These are phyloP conservation scores for Tragopan temminckii DNA, from an alignment of 2,797 vertebrate species.

Conservation along the genomic window DNA sequence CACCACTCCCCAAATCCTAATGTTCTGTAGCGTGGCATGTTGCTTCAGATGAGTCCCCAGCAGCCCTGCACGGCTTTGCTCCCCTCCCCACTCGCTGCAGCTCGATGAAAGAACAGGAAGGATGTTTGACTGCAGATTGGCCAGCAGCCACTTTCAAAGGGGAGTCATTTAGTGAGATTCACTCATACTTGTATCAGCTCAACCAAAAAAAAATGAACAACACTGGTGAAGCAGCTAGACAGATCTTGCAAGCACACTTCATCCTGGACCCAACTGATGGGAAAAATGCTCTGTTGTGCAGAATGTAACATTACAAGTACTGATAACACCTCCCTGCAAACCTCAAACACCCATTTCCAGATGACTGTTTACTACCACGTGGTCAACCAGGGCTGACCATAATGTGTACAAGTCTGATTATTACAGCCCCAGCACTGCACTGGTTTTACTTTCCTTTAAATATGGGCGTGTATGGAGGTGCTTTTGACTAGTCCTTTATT, in stretches of 20 bases:
- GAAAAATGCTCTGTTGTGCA: constrained; percentile 12
- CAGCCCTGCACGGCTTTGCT: not conserved
- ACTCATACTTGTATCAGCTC: constrained; percentile 54
- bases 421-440: not conserved
- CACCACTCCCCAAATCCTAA: constrained; percentile 1
- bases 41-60: not conserved
- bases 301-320: not conserved
- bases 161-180: constrained; percentile 60
- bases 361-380: constrained; percentile 18
- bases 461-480: rapidly evolving
- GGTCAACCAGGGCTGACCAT: not conserved
- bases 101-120: constrained; percentile 52
- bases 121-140: constrained; percentile 38
- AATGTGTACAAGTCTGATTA: not conserved
- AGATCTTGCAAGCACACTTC: constrained; percentile 15
- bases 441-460: constrained; percentile 25
- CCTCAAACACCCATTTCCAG: constrained; percentile 40
- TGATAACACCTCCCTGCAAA: not conserved
- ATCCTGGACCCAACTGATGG: constrained; percentile 37
- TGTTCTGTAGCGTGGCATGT: not conserved
- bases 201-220: not conserved
- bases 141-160: constrained; percentile 44
- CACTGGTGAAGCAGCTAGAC: not conserved
- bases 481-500: not conserved
- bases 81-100: not conserved